Base-by-base conservation (phyloP, 2,113 vertebrate species). In the Stercorarius parasiticus region DNA sequence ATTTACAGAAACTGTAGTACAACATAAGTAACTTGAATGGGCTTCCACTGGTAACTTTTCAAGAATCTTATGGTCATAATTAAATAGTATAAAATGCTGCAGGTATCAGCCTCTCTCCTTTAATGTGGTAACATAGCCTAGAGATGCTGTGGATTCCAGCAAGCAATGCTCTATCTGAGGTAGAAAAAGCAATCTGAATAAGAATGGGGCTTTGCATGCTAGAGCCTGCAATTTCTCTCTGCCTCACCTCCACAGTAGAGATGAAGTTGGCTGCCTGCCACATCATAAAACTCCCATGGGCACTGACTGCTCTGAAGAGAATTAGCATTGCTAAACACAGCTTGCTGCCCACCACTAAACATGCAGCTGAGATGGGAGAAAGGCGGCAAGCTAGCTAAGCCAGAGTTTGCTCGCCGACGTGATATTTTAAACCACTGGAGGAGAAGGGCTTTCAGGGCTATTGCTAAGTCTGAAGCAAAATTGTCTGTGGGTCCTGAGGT, bases 131-230 rank as follows among this genome's bases (percentile, higher is more conserved):
- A 42, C 34, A 22, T 6, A 72, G 62, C 40, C 30, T 62, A 56
- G 82, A 85, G 77, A 91, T 78, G 62, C 88, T 78, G 52, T 59
- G 49, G 95, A 82, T 95, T 88, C 65, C 77, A 66, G 58, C 65
- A 73, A 82, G 86, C 77, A 73, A 3, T 76, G 61, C 34, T 83
- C 81, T 83, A 59, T 86, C 71, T 59, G 53, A 82, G 70, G 73
- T 4, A 87, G 86, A 77, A 92, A 43, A 58, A 91, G 62, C 53
- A n/a, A 64, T 95, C 73, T 95, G 88, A 90, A 32, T 94, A 70
- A 89, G 80, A 92, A 95, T 62, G 66, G 84, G 52, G 45, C n/a
- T 82, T 89, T 94, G 50, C 86, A 2, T 91, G 93, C 89, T 53
- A 16, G 62, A 91, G 66, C 93, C 78, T 95, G 96, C 69, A 43